A percentile compares a stretch with the other conserved stretches of the same genome.
These are phyloP conservation scores for Pipistrellus kuhlii DNA, from an alignment of 2,797 vertebrate genomes.

Conservation along the genomic window DNA sequence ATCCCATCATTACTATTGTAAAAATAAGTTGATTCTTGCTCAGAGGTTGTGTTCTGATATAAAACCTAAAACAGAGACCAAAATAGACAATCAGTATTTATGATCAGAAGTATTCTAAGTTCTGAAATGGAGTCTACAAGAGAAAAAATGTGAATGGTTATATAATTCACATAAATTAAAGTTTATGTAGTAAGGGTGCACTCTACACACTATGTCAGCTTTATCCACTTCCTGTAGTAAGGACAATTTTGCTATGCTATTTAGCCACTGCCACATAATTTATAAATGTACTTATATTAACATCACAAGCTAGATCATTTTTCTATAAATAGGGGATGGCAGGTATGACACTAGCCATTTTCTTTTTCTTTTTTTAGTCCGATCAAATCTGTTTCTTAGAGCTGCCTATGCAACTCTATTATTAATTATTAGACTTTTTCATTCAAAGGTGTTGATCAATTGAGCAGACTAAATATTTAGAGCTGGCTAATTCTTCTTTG, in stretches of 20 bases:
- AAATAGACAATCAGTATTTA: not conserved
- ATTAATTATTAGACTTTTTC: not conserved
- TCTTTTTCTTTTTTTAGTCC: not conserved
- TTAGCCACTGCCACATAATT: not conserved
- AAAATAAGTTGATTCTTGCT: not conserved
- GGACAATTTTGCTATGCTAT: not conserved
- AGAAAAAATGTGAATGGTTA: not conserved
- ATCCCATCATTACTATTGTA: not conserved
- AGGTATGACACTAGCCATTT: not conserved
- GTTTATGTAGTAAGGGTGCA: not conserved
- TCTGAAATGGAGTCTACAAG: not conserved
- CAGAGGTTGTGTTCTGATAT: not conserved
- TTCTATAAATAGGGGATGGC: not conserved
- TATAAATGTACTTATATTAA: not conserved
- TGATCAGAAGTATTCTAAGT: not conserved
- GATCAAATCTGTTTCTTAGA: not conserved
- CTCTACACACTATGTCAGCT: not conserved
- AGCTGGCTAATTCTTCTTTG: not conserved
- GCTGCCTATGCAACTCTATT: not conserved
- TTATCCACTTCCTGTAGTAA: not conserved
- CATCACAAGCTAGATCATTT: not conserved
- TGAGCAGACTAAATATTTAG: conserved; percentile 25
- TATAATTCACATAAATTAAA: not conserved
- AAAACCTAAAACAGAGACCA: not conserved
- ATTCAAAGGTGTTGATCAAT: not conserved